These are phyloP conservation scores for Trissolcus japonicus DNA, from an alignment of 2,888 invertebrate genomes.

Conservation along the genomic window DNA sequence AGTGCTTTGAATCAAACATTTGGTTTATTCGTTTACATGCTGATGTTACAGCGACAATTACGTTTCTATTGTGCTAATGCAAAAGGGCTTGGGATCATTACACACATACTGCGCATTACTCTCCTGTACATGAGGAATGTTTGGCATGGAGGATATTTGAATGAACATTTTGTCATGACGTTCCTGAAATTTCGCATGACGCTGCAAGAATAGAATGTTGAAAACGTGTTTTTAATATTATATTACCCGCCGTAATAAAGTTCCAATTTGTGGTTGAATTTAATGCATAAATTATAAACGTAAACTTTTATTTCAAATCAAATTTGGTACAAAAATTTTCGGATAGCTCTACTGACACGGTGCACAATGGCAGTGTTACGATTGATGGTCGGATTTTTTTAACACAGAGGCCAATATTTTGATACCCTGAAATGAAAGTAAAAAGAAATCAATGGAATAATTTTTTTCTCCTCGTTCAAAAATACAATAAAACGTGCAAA, in stretches of 20 bases:
- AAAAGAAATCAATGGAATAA: not conserved
- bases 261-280: no score
- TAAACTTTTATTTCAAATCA: not conserved
- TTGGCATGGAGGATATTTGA: no score
- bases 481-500: not conserved
- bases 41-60: constrained; percentile 1
- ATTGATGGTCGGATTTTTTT: not conserved
- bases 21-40: constrained; percentile 1
- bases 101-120: no score
- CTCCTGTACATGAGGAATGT: no score
- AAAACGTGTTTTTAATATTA: no score
- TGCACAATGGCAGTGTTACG: no score
- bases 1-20: not conserved
- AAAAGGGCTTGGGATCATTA: no score
- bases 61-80: not conserved
- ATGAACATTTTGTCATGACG: not conserved
- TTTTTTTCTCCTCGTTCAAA: not conserved
- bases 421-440: constrained; percentile 12
- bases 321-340: not conserved
- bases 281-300: not conserved
- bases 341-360: no score
- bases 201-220: no score
- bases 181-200: not conserved
- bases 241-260: no score
- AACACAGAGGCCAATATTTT: constrained; percentile 2